Base-by-base conservation (phyloP, 2,888 invertebrate species). In the Chrysomela aeneicollis region DNA sequence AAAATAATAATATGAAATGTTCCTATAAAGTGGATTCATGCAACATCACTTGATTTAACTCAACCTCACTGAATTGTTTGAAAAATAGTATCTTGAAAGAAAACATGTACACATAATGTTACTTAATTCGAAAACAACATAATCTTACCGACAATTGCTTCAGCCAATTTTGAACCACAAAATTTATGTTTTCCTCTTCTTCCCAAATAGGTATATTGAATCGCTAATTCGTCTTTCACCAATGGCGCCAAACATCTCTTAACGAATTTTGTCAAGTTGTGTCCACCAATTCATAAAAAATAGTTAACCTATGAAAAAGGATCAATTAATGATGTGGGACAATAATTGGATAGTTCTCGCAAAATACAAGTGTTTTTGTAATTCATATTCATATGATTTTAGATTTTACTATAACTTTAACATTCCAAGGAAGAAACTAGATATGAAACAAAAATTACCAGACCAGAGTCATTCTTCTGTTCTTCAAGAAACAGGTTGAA, bases 201-300 rank as follows among this genome's bases (percentile, higher is more conserved):
- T 42, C 42, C 51, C 3, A 9, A 22, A 51, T 21, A 51, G 12
- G 51, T 21, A 17, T 9, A 51, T 17, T 51, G 51, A 5, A 21
- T 12, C 5, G 51, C 51, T 22, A 51, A 17, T 19, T 51, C 22
- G 51, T 51, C 22, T 18, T 4, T 51, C n/a, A 51, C 22, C 15
- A 51, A 6, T 22, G 51, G 51, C 22, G 51, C 51, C 51, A 51
- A 51, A 51, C 51, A 51, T 51, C 51, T 18, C 22, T 22, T 19
- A 3, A 51, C 51, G 22, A 51, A 51, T 51, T 51, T 17, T 12
- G 19, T 21, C 8, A 22, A 21, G 18, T 51, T 51, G 21, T 21
- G 3, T 5, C 51, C 51, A 5, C 51, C 51, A 21, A 51, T 51
- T 51, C 15, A 5, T 51, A 8, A 18, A 12, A 42, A 42, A 42